Evolutionary conservation across 2,888 invertebrate genomes (phyloP).

Genomic region (Coecobrya sp.): DNA sequence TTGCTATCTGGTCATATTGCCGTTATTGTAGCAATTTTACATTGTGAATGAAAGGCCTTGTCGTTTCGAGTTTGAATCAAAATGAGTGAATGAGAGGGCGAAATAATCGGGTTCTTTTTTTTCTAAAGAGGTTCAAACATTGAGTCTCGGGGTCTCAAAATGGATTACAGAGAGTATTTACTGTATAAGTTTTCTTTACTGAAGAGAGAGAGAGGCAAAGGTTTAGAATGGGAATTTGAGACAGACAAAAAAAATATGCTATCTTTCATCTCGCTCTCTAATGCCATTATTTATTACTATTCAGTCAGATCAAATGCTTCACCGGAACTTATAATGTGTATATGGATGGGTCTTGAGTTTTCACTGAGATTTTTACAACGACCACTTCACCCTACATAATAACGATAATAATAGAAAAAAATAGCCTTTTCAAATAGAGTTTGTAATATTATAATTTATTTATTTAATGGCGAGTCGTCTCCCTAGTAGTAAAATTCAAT

Average conservation of each 20-base stretch:
- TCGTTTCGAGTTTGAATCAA: slow-evolving; percentile 7
- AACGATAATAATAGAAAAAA: not conserved
- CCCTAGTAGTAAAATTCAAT: not conserved
- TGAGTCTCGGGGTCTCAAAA: not conserved
- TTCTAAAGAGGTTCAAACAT: not conserved
- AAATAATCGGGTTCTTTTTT: not conserved
- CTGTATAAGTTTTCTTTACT: not conserved
- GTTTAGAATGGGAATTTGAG: not conserved
- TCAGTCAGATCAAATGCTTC: slow-evolving; percentile 15
- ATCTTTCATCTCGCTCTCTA: not conserved
- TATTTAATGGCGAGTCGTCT: not conserved
- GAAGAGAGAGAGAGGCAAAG: slow-evolving; percentile 10
- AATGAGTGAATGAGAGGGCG: slow-evolving; percentile 5
- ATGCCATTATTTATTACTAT: not conserved
- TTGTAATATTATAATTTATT: not conserved
- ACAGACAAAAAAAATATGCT: not conserved
- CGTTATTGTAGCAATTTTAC: not conserved
- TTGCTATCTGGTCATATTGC: not conserved
- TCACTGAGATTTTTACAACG: not conserved
- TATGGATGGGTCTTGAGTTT: not conserved
- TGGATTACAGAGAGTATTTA: not conserved
- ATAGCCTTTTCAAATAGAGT: not conserved
- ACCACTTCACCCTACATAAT: slow-evolving; percentile 3
- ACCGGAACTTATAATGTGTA: slow-evolving; percentile 5
- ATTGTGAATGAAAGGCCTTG: slow-evolving; percentile 19